Evolutionary conservation across 2,113 vertebrate species (phyloP), one percentile per base, ranked within the genome.

Genomic region (Rissa tridactyla): DNA sequence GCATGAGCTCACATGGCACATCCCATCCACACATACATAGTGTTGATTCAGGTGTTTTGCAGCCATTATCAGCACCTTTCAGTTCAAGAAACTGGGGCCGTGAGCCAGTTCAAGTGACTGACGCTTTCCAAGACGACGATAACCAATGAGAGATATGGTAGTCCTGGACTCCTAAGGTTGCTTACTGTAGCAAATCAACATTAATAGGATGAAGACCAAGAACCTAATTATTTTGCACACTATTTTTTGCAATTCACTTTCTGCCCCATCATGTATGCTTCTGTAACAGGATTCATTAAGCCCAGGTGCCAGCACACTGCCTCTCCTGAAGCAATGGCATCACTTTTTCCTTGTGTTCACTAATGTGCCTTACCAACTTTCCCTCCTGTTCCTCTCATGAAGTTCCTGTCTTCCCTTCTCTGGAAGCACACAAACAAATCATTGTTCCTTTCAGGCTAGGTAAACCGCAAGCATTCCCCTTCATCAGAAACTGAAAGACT

Each of bases 51-150:
- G 19, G 11, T 34, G 23, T 5, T 83, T 61, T 42, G 58, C 23
- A 91, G 52, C 9, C 40, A 29, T 12, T 38, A 30, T 4, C 58
- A 18, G 32, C 16, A 9, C 23, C 34, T 58, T 62, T 17, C 47
- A 46, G 34, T 38, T 46, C 61, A 66, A 82, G 42, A 68, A 90
- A 36, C 22, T 9, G 18, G 21, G 44, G 18, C 58, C 52, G 15
- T 15, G 18, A 88, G 49, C 0, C 0, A 76, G 23, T 10, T 77
- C 18, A 14, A 3, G 16, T 0, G 5, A 69, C 10, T 11, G 36
- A 69, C 21, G 16, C 40, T 44, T 60, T 30, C 44, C 23, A 57
- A 82, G 38, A 64, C 36, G 52, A 10, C 4, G 10, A 81, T 32
- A 40, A 40, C 17, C 47, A 73, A 46, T 10, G 55, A 69, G 32